Conservation (phyloP, 1,140 invertebrate genomes). For the Diachasma alloeum region DNA sequence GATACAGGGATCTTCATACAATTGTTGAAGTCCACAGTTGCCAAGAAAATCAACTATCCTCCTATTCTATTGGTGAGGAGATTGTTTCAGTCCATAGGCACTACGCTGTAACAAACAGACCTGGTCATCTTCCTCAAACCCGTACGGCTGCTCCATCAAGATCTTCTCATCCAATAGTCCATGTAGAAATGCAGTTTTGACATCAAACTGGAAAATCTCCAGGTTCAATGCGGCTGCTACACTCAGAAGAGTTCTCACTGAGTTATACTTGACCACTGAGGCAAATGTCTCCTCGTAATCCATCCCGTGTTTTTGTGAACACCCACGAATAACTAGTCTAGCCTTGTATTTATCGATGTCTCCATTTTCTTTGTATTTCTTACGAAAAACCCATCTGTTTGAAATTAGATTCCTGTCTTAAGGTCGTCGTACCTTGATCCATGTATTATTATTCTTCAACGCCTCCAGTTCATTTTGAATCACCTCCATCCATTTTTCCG, state of each 20-base stretch:
- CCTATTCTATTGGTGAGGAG: too few species aligned
- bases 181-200: constrained; percentile 39
- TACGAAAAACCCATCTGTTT: not conserved
- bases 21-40: not conserved
- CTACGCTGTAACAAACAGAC: too few species aligned
- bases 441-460: not conserved
- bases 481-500: not conserved
- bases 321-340: not conserved
- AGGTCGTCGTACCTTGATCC: not conserved
- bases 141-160: constrained; percentile 2
- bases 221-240: constrained; percentile 35
- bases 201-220: constrained; percentile 45
- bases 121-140: too few species aligned
- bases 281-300: too few species aligned
- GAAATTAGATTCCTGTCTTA: not conserved
- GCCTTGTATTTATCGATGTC: not conserved
- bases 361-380: not conserved
- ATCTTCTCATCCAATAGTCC: constrained; percentile 31
- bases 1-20: not conserved
- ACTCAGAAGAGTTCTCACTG: constrained; percentile 33
- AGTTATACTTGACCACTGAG: constrained; percentile 31
- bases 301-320: too few species aligned
- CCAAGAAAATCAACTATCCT: not conserved
- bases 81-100: too few species aligned
- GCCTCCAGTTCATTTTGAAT: constrained; percentile 17